Percentiles rank a stretch among this genome's conserved stretches.
phyloP scores from a whole-genome alignment of 2,797 vertebrate genomes.

The Premnoplex brunnescens region DNA sequence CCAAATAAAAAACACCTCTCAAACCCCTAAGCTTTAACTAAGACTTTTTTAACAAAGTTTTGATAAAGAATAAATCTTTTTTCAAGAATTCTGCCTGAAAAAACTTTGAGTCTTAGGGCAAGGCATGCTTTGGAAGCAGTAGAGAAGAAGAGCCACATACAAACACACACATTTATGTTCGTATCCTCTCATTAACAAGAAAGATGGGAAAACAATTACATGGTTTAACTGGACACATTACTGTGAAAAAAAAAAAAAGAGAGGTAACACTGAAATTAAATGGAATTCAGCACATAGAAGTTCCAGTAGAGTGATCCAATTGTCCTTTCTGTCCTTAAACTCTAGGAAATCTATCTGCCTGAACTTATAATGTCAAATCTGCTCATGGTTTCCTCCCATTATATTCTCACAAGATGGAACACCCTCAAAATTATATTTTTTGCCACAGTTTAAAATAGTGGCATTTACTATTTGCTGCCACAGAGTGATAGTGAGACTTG shows the following conservation, averaged over 20 bases:
- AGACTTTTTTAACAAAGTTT: not conserved
- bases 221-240: not conserved
- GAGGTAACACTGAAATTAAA: not conserved
- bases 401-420: not conserved
- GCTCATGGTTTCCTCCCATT: not conserved
- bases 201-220: not conserved
- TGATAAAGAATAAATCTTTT: not conserved
- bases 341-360: not conserved
- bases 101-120: not conserved
- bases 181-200: not conserved
- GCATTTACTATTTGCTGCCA: not conserved
- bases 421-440: not conserved
- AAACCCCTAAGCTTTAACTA: not conserved
- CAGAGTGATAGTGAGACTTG: not conserved
- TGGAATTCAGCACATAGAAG: not conserved
- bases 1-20: not conserved
- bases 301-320: not conserved
- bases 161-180: not conserved
- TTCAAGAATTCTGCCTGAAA: not conserved
- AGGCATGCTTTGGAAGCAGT: not conserved
- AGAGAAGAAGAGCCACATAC: not conserved
- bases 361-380: not conserved
- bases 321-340: not conserved
- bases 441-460: not conserved
- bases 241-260: not conserved